phyloP scores from a whole-genome alignment of 2,888 invertebrate genomes.

The Creontiades dilutus region DNA sequence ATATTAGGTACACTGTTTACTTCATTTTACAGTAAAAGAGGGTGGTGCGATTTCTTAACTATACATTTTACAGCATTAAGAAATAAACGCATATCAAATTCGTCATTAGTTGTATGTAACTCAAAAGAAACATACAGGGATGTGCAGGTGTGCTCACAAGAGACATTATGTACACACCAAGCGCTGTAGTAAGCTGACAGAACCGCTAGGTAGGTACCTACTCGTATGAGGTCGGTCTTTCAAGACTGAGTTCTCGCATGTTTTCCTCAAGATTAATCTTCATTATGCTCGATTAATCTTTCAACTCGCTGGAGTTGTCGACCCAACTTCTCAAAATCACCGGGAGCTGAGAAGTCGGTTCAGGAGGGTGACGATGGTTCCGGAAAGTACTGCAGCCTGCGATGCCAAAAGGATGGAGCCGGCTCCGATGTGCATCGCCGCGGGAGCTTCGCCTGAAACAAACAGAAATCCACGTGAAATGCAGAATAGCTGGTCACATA shows the following conservation, averaged over 20 bases:
- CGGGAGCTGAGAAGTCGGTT: background rate
- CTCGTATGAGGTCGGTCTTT: background rate
- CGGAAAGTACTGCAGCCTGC: slow-evolving; percentile 30
- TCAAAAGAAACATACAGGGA: no score
- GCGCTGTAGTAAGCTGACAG: slow-evolving; percentile 3
- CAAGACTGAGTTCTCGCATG: background rate
- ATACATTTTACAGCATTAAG: background rate
- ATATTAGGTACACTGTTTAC: no score
- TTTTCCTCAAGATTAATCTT: background rate
- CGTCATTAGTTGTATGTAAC: no score
- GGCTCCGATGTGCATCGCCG: slow-evolving; percentile 74
- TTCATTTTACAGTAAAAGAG: no score
- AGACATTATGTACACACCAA: background rate
- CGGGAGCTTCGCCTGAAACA: slow-evolving; percentile 78
- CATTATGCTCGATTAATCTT: no score
- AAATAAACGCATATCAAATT: background rate
- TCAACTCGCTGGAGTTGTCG: no score
- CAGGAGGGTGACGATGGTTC: slow-evolving; percentile 11
- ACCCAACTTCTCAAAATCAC: slow-evolving; percentile 43
- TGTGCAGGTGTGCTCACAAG: no score
- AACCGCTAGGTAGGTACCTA: background rate
- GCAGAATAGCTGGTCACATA: background rate
- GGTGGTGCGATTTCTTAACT: no score
- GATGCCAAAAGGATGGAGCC: slow-evolving; percentile 40
- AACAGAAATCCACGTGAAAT: slow-evolving; percentile 77